Base-by-base conservation (phyloP, 2,888 invertebrate species). In the Iphiclides podalirius region DNA sequence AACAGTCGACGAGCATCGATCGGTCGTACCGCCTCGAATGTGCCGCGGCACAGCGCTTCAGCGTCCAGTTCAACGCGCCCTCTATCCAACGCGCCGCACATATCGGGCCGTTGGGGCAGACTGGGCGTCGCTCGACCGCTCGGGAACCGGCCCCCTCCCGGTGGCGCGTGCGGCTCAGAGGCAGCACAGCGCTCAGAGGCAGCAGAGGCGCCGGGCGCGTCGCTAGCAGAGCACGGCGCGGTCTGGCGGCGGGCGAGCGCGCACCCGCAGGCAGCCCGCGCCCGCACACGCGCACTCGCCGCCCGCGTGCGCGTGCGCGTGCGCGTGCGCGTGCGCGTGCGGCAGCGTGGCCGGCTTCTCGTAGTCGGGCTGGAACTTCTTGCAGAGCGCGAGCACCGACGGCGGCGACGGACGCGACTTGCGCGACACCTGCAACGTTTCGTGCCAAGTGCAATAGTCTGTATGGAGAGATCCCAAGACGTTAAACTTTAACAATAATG, bases 401-500 rank as follows among this genome's bases (percentile, higher is more conserved):
- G 91, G 86, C 66, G 91, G 87, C 67, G 90, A 90, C 55, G 86
- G 81, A 58, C 89, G 90, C 26, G 91, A 90, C 66, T 92, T 91
- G 67, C 92, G 90, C 54, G 91, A 90, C 54, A 88, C 87, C 87
- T 87, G 77, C 4, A 53, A 47, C 7, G 17, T 16, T 12, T n/a
- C 6, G 20, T 20, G 20, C 20, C 12, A 16, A 8, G 17, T 16
- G 37, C 36, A 20, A 38, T 31, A 28, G 31, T 14, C 28, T 31
- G 31, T 31, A 37, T 28, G 26, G 14, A 45, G 37, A 35, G 9
- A n/a, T 1, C 7, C 1, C n/a, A 13, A 6, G 7, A 14, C 7
- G 3, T 6, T 8, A 34, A 34, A 8, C 3, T 31, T 2, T 34
- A 13, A 1, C 13, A 8, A 2, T 14, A 1, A n/a, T n/a, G n/a